phyloP scores from a whole-genome alignment of 2,888 invertebrate species.

The Cephus spinipes region DNA sequence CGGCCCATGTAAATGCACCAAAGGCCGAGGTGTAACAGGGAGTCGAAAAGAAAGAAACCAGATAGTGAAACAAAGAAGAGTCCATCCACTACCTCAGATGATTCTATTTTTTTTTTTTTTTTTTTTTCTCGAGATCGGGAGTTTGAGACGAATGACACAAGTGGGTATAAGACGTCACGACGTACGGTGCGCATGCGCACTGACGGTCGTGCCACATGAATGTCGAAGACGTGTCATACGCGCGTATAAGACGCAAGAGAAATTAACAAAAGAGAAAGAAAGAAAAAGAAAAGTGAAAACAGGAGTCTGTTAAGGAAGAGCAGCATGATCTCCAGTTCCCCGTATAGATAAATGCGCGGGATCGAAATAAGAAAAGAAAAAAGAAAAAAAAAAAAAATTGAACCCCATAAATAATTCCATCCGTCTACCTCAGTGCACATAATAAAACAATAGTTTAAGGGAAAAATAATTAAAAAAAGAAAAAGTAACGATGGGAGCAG shows the following conservation, averaged over 20 bases:
- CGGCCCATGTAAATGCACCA: neutral
- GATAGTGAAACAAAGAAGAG: conserved; percentile 25
- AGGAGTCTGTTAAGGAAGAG: conserved; percentile 11
- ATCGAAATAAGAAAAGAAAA: conserved; percentile 8
- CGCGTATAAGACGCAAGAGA: neutral
- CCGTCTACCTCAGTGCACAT: conserved; percentile 64
- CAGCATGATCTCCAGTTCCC: conserved; percentile 32
- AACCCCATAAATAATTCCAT: conserved; percentile 53
- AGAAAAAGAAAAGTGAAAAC: neutral
- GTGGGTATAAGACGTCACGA: too few relatives aligned
- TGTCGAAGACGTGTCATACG: neutral
- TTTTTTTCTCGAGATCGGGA: conserved; percentile 3
- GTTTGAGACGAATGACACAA: neutral
- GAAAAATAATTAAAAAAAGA: conserved; percentile 28
- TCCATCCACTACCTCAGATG: conserved; percentile 59
- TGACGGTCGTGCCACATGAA: neutral
- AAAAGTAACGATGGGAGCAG: neutral
- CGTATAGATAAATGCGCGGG: conserved; percentile 10
- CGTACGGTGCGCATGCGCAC: neutral
- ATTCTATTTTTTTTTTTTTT: conserved; percentile 34
- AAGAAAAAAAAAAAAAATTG: neutral
- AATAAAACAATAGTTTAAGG: conserved; percentile 55
- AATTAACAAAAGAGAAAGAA: neutral
- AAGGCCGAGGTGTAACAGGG: neutral
- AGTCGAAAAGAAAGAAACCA: neutral